A percentile compares a stretch with the other conserved stretches of the same genome.
Conservation (phyloP, 2,113 vertebrate species). For the Phalacrocorax aristotelis region DNA sequence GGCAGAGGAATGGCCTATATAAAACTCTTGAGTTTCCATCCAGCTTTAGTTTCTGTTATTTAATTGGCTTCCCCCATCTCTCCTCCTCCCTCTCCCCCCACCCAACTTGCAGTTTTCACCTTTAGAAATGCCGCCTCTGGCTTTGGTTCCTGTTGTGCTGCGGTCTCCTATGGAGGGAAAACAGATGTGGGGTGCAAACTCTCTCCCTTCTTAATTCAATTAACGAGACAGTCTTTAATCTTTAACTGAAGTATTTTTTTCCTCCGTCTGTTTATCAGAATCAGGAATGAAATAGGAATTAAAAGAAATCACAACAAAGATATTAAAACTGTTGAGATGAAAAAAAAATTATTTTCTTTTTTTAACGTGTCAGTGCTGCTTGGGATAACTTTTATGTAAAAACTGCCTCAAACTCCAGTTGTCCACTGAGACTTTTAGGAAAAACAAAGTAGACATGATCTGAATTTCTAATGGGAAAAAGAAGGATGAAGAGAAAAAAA, state of each 20-base stretch:
- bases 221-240: slow-evolving; percentile 43
- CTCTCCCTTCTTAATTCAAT: slow-evolving; percentile 48
- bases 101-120: background rate
- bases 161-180: background rate
- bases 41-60: background rate
- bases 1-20: background rate
- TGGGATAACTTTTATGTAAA: slow-evolving; percentile 47
- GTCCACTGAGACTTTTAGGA: slow-evolving; percentile 11
- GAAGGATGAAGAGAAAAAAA: background rate
- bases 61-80: background rate
- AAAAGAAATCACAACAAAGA: slow-evolving; percentile 38
- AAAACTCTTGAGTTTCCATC: background rate
- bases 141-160: background rate
- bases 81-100: background rate
- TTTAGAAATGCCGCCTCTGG: background rate
- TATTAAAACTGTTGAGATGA: slow-evolving; percentile 19
- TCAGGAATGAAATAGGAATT: slow-evolving; percentile 10
- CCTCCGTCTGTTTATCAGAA: slow-evolving; percentile 51
- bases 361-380: background rate
- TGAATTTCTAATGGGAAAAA: slow-evolving; percentile 24
- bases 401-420: slow-evolving; percentile 30
- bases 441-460: background rate
- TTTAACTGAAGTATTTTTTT: background rate
- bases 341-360: background rate
- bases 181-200: background rate